Conservation (phyloP, 23 tunicate species). For the Botrylloides violaceus region DNA sequence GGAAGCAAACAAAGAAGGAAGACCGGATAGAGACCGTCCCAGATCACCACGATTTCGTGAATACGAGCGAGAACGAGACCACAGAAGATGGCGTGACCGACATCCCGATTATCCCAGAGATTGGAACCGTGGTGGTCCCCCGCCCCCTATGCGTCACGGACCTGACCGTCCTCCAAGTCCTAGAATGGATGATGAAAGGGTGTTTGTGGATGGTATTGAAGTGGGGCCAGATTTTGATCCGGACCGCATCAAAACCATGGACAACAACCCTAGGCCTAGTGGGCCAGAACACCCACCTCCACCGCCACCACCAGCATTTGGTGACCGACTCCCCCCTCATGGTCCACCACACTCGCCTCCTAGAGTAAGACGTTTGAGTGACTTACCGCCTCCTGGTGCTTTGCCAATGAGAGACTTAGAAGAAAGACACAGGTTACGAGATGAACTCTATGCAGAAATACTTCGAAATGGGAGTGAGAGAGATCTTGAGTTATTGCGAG, state of each 20-base stretch:
- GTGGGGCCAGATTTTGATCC: constrained; percentile 20
- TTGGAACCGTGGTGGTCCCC: constrained; percentile 35
- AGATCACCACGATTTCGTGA: constrained; percentile 34
- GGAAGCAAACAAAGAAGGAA: constrained; percentile 92
- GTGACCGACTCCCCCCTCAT: constrained; percentile 20
- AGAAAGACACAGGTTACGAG: constrained; percentile 3
- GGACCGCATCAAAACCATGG: background rate
- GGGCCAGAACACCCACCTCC: constrained; percentile 18
- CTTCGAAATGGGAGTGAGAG: background rate
- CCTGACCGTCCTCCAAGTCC: background rate
- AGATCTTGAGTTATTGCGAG: constrained; percentile 7
- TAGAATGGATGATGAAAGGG: background rate
- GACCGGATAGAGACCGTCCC: constrained; percentile 25
- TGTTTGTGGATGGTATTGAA: constrained; percentile 20
- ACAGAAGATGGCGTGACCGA: background rate
- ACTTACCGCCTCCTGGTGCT: constrained; percentile 1
- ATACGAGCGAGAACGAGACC: background rate
- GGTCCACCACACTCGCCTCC: constrained; percentile 18
- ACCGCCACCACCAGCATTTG: constrained; percentile 25
- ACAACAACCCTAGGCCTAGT: background rate
- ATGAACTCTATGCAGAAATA: constrained; percentile 3
- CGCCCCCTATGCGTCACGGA: constrained; percentile 29
- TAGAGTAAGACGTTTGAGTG: background rate
- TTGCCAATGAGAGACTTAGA: constrained; percentile 5
- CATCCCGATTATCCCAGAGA: background rate